Evolutionary conservation across 2,797 vertebrate species (phyloP), one percentile per base, ranked within the genome.

Genomic region (Meriones psammophilus): DNA sequence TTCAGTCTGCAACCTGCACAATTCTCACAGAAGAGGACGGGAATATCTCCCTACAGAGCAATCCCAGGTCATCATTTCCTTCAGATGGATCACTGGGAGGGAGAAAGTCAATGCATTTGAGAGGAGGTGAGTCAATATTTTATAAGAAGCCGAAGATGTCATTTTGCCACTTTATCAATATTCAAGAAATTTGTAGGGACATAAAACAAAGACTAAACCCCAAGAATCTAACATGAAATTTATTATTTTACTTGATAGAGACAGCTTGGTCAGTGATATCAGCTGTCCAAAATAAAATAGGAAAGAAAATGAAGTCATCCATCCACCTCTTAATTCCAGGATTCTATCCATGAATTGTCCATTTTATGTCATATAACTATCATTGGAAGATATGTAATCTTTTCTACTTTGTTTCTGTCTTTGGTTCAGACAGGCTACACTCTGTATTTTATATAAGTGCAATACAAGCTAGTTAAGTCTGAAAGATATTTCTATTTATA

Each of bases 351-450:
- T 71, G 71, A 88, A 88, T 89, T 93, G 88, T 56, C 81, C 71
- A 85, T 14, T 76, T 33, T 60, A 54, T 56, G 79, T 89, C 88
- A 58, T 69, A 36, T 30, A 60, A 20, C n/a, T 88, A 14, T 87
- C 71, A 73, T 62, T 71, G 83, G 56, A 90, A 94, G 28, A 62
- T 22, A 66, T 0, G 1, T 12, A 58, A 80, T 54, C 39, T 84
- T 93, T 92, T 39, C 33, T 26, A 81, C 73, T 95, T 84, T 77
- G 33, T 85, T 78, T 94, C 54, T 96, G 94, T 93, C 74, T 91
- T 94, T 39, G 26, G 42, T 56, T 81, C 79, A 95, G 84, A 83
- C 12, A 89, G 24, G 50, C 12, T 62, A 54, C 12, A 80, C 17
- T 36, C 46, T 28, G 24, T 84, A 77, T 93, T 96, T 96, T 89